phyloP scores from a whole-genome alignment of 2,113 vertebrate species.

The Oreochromis aureus region DNA sequence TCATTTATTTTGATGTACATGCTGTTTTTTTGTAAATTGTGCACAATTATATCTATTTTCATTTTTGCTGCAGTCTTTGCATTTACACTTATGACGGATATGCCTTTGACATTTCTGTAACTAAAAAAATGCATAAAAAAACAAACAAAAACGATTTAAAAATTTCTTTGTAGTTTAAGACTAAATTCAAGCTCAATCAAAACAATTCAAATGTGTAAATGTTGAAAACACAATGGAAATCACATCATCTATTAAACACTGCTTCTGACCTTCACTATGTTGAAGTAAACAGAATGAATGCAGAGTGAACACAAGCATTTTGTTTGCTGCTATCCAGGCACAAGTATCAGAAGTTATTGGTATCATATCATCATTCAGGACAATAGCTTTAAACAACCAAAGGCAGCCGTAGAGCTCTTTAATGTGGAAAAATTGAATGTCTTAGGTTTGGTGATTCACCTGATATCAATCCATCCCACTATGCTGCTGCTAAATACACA shows the following conservation, averaged over 20 bases:
- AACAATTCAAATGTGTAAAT: background rate
- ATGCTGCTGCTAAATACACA: background rate
- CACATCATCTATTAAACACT: background rate
- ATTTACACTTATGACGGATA: background rate
- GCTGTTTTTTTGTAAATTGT: background rate
- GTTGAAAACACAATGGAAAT: background rate
- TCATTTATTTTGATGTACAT: background rate
- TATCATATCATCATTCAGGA: background rate
- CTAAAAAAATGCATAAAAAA: background rate
- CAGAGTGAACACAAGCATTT: background rate
- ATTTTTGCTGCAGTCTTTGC: background rate
- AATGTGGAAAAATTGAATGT: background rate
- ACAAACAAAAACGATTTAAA: background rate
- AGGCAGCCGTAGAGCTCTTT: background rate
- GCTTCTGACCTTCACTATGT: background rate
- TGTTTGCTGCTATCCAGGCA: background rate
- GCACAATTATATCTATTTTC: background rate
- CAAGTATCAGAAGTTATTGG: background rate
- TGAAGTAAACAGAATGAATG: background rate
- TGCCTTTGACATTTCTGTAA: background rate
- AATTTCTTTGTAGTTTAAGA: background rate
- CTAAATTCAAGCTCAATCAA: background rate
- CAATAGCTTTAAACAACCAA: background rate
- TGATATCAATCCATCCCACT: background rate
- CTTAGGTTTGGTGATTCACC: background rate